Percentiles rank a stretch among this genome's conserved stretches.
These are phyloP conservation scores for Heliothis virescens DNA, from an alignment of 1,140 invertebrate genomes.

Conservation along the genomic window DNA sequence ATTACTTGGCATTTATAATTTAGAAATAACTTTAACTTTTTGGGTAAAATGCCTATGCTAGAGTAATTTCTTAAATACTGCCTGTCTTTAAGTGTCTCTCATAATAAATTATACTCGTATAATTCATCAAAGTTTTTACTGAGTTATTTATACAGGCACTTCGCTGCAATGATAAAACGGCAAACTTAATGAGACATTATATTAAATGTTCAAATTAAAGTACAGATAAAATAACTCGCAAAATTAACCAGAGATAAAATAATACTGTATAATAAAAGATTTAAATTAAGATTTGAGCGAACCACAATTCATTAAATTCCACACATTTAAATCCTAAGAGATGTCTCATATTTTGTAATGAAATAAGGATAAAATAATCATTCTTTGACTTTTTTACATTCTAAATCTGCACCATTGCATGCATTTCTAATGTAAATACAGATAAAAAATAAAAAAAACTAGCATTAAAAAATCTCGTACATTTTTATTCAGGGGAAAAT, in stretches of 20 bases:
- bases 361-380: too few relatives aligned
- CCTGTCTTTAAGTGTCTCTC: neutral
- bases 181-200: neutral
- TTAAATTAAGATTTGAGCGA: neutral
- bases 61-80: neutral
- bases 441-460: too few relatives aligned
- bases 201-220: neutral
- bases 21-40: too few relatives aligned
- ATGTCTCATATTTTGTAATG: neutral
- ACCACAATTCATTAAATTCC: neutral
- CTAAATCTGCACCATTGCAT: too few relatives aligned
- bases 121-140: neutral
- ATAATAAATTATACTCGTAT: neutral
- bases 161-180: neutral
- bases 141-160: constrained; percentile 5
- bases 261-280: neutral
- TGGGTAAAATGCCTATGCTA: neutral
- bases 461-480: too few relatives aligned
- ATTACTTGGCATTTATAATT: too few relatives aligned
- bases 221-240: constrained; percentile 12
- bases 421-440: too few relatives aligned
- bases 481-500: too few relatives aligned
- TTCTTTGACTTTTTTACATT: too few relatives aligned
- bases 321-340: neutral
- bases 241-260: constrained; percentile 8